Conservation (phyloP, 2,888 invertebrate genomes). For the Ormyrus labotus region DNA sequence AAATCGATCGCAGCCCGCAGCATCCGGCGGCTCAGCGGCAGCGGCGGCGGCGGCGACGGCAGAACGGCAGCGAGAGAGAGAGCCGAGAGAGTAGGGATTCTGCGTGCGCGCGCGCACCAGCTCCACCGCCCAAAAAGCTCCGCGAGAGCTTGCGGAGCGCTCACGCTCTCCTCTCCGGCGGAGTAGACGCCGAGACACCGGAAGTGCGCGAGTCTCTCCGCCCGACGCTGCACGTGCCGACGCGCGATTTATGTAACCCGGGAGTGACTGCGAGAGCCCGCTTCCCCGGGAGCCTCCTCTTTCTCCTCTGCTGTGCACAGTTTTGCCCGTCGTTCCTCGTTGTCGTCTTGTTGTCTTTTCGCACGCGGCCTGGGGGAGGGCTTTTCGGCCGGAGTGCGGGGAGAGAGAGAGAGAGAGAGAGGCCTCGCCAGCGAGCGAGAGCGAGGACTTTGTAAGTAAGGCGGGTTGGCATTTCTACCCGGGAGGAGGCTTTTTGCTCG, state of each 20-base stretch:
- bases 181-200: not conserved
- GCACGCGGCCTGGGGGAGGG: not conserved
- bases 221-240: not conserved
- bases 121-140: conserved; percentile 11
- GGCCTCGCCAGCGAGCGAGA: not conserved
- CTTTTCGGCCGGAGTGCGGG: not conserved
- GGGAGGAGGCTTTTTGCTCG: not conserved
- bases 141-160: not conserved
- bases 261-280: not conserved
- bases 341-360: not conserved
- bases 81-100: not conserved
- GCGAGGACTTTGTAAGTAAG: not conserved
- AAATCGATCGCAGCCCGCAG: conserved; percentile 19
- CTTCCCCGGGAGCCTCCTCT: not conserved
- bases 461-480: not conserved
- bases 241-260: not conserved
- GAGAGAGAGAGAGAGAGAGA: not conserved
- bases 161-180: not conserved
- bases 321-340: not conserved
- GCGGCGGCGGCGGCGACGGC: not conserved
- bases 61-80: not conserved
- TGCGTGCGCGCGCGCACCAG: not conserved
- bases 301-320: not conserved
- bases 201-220: not conserved
- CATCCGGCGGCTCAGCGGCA: not conserved